phyloP scores from a whole-genome alignment of 2,888 invertebrate species.

The Orchesella flavescens region DNA sequence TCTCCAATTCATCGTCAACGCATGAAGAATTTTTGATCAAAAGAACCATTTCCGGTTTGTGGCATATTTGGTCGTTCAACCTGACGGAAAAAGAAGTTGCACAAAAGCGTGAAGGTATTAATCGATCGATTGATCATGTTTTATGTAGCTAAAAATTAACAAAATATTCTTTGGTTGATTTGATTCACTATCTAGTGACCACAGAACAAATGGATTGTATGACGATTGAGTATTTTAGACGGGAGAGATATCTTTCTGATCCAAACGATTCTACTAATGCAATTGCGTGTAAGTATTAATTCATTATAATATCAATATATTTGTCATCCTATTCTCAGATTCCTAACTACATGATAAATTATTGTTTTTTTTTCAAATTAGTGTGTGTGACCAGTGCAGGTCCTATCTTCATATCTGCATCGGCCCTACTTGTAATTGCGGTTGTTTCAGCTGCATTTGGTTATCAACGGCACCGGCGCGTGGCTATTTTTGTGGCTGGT shows the following conservation, averaged over 20 bases:
- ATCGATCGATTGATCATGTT: background rate
- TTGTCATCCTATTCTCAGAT: too few species aligned
- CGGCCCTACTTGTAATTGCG: constrained; percentile 83
- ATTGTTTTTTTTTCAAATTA: constrained; percentile 74
- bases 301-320: background rate
- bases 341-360: too few species aligned
- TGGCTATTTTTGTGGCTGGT: constrained; percentile 89
- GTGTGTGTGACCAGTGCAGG: constrained; percentile 91
- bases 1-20: constrained; percentile 83
- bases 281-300: constrained; percentile 88
- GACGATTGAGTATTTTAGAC: constrained; percentile 90
- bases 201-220: constrained; percentile 83
- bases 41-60: constrained; percentile 86
- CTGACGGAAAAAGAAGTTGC: constrained; percentile 59
- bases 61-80: constrained; percentile 81
- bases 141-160: background rate
- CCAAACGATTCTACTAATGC: constrained; percentile 92
- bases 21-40: constrained; percentile 81
- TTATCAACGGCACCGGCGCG: constrained; percentile 82
- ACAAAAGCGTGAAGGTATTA: constrained; percentile 30
- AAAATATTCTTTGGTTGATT: too few species aligned
- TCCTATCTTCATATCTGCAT: constrained; percentile 86
- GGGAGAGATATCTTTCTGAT: constrained; percentile 90
- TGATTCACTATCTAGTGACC: constrained; percentile 80
- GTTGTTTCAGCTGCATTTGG: constrained; percentile 88